Evolutionary conservation across 53 echinoderm and acorn worm genomes (phyloP), one percentile per base, ranked within the genome.

Genomic region (Temnopleurus reevesii): DNA sequence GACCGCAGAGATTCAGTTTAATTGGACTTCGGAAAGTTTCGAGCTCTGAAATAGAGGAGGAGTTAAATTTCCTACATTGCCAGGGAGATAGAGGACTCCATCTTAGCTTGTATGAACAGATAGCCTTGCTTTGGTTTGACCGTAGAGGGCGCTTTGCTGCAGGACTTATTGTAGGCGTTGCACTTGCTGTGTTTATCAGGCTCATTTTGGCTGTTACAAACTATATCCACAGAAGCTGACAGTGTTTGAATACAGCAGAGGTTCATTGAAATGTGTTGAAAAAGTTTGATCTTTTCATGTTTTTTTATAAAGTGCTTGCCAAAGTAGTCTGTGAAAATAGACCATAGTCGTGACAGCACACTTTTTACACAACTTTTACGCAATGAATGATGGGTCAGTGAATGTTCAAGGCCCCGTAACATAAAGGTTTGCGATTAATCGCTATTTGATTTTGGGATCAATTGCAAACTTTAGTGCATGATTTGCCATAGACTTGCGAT

Each of bases 101-200:
- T 33, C 71, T 87, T 1, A 66, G 15, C 27, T 34, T 21, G 71
- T 66, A 47, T 66, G 88, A 87, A 53, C 64, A 31, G 15, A 28
- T 66, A 46, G 47, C 34, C 24, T 54, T 87, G 49, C 47, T 87
- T 45, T 87, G 88, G 88, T 87, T 64, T 47, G 88, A 87, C 27
- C 46, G 23, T 27, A 66, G 38, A 51, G 71, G 88, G 1, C 29
- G 88, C 15, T 64, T 87, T 35, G 21, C 47, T 49, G 65, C 35
- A 17, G 65, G 88, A 34, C 30, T 87, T 33, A n/a, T 87, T 3
- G 34, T 66, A 26, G 88, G 88, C n/a, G 33, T 87, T 21, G 30
- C 64, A 8, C 31, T 87, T 44, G 88, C 88, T 71, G 35, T 87
- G 65, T 29, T 45, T 49, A 19, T 87, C 12, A 65, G 88, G 30